Evolutionary conservation across 2,888 invertebrate genomes (phyloP).

Genomic region (Deilephila elpenor): DNA sequence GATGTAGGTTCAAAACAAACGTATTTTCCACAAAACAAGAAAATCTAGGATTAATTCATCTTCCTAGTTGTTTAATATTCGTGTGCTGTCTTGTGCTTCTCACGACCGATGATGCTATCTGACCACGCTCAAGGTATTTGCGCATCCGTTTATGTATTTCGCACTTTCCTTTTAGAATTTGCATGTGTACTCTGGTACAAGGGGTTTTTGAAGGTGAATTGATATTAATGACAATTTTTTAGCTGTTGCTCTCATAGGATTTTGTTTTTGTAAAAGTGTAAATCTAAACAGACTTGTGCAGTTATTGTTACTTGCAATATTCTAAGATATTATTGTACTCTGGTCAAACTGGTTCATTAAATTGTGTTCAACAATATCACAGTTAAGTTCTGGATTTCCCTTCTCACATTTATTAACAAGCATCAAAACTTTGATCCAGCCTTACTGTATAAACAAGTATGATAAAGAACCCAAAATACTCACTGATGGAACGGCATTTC

Average conservation of each 20-base stretch:
- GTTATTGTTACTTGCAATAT: no score
- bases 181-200: background rate
- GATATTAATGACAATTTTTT: background rate
- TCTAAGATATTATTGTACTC: no score
- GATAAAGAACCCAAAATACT: constrained; percentile 46
- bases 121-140: background rate
- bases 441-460: background rate
- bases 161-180: constrained; percentile 5
- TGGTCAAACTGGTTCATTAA: no score
- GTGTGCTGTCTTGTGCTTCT: background rate
- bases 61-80: constrained; percentile 1
- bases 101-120: constrained; percentile 13
- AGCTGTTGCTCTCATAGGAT: no score
- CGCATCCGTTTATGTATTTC: background rate
- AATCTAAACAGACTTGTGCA: no score
- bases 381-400: no score
- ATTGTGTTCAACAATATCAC: no score
- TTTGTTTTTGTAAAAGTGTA: no score
- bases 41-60: constrained; percentile 1
- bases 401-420: background rate
- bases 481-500: constrained; percentile 84
- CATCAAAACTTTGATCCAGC: background rate
- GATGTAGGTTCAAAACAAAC: background rate
- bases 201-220: background rate
- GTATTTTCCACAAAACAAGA: constrained; percentile 12